These are phyloP conservation scores for Bujurquina vittata DNA, from an alignment of 2,113 vertebrate genomes.

Conservation along the genomic window DNA sequence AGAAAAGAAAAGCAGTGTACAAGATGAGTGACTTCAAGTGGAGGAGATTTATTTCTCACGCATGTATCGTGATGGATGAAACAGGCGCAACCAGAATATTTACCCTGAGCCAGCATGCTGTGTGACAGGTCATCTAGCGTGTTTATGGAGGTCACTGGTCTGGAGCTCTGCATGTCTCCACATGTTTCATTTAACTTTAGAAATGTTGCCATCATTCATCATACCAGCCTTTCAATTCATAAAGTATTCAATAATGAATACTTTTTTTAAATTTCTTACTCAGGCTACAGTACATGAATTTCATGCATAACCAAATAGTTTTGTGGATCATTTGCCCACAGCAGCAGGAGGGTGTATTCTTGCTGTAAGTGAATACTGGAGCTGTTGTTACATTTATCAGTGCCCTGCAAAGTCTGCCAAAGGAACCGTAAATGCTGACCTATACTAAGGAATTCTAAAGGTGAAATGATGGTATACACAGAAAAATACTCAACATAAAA, in stretches of 20 bases:
- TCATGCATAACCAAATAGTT: not conserved
- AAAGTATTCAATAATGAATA: not conserved
- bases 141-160: conserved; percentile 4
- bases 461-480: not conserved
- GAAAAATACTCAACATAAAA: not conserved
- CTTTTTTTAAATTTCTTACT: not conserved
- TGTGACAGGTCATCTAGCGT: conserved; percentile 6
- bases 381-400: not conserved
- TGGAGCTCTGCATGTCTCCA: not conserved
- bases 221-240: not conserved
- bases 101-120: conserved; percentile 6
- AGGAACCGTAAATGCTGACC: not conserved
- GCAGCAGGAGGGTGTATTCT: not conserved
- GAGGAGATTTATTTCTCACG: conserved; percentile 18
- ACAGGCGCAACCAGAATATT: not conserved
- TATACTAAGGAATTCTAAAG: not conserved
- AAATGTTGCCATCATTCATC: not conserved
- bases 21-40: conserved; percentile 16
- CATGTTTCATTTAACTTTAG: conserved; percentile 2
- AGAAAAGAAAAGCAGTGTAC: conserved; percentile 16
- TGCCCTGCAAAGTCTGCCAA: conserved; percentile 3
- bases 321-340: not conserved
- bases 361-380: conserved; percentile 2
- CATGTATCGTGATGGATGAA: conserved; percentile 32
- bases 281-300: not conserved